These are phyloP conservation scores for Halcyon malimbica DNA, from an alignment of 2,113 vertebrate genomes.

Conservation along the genomic window DNA sequence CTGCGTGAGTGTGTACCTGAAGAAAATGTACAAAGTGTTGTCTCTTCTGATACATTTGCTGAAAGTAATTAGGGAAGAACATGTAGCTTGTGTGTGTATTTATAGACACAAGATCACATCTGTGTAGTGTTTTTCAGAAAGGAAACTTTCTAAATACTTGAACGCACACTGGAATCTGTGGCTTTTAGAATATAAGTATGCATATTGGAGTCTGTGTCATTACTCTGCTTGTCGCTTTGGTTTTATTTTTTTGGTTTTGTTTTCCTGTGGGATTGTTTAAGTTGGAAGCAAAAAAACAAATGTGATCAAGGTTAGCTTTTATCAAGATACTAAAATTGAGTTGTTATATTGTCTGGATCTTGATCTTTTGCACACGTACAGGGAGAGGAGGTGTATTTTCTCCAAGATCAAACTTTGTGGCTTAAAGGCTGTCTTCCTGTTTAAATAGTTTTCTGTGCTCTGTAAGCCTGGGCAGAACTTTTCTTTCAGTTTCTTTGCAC, in stretches of 20 bases:
- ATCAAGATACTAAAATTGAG: not conserved
- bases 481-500: not conserved
- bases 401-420: not conserved
- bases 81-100: not conserved
- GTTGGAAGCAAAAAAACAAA: not conserved
- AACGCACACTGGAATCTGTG: not conserved
- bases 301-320: not conserved
- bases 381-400: not conserved
- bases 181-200: not conserved
- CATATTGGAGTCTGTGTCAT: not conserved
- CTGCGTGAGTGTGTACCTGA: not conserved
- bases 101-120: accelerated
- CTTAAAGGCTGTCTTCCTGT: not conserved
- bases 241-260: not conserved
- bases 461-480: not conserved
- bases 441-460: not conserved
- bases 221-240: not conserved
- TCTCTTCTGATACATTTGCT: not conserved
- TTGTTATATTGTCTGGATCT: not conserved
- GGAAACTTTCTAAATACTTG: not conserved
- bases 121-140: not conserved
- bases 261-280: not conserved
- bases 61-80: not conserved
- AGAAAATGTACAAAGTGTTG: not conserved
- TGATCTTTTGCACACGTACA: not conserved